phyloP scores from a whole-genome alignment of 2,797 vertebrate species.

The Parauchenoglanis ngamensis region DNA sequence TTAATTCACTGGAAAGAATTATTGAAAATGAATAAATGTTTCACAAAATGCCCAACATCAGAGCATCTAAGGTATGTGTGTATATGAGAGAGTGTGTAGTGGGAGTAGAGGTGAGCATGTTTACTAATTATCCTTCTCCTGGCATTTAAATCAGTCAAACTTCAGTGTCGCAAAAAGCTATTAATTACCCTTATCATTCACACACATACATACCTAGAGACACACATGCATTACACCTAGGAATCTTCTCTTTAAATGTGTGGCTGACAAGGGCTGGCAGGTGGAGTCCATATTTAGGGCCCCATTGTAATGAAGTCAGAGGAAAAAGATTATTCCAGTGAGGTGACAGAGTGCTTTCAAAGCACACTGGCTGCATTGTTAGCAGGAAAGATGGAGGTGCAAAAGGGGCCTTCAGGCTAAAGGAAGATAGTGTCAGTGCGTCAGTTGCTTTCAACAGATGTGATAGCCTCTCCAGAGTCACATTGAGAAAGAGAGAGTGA shows the following conservation, averaged over 20 bases:
- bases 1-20: neutral
- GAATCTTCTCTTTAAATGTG: slow-evolving; percentile 46
- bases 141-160: slow-evolving; percentile 61
- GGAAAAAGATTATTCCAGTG: slow-evolving; percentile 54
- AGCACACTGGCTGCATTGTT: slow-evolving; percentile 52
- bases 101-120: slow-evolving; percentile 37
- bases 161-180: slow-evolving; percentile 58
- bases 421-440: slow-evolving; percentile 58
- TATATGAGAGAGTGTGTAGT: neutral
- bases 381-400: slow-evolving; percentile 52
- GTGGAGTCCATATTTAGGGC: slow-evolving; percentile 55
- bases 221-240: slow-evolving; percentile 45
- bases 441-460: slow-evolving; percentile 38
- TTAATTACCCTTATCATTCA: slow-evolving; percentile 59
- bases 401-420: slow-evolving; percentile 54
- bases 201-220: slow-evolving; percentile 13
- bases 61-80: neutral
- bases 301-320: slow-evolving; percentile 61
- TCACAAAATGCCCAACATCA: neutral
- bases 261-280: slow-evolving; percentile 52
- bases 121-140: slow-evolving; percentile 54
- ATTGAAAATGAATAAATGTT: neutral
- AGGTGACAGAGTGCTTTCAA: slow-evolving; percentile 57
- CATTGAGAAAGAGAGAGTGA: slow-evolving; percentile 13
- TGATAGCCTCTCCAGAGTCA: slow-evolving; percentile 46